Percentiles rank a stretch among this genome's conserved stretches.
Evolutionary conservation across 2,888 invertebrate genomes (phyloP).

Genomic region (Chelonus formosanus): DNA sequence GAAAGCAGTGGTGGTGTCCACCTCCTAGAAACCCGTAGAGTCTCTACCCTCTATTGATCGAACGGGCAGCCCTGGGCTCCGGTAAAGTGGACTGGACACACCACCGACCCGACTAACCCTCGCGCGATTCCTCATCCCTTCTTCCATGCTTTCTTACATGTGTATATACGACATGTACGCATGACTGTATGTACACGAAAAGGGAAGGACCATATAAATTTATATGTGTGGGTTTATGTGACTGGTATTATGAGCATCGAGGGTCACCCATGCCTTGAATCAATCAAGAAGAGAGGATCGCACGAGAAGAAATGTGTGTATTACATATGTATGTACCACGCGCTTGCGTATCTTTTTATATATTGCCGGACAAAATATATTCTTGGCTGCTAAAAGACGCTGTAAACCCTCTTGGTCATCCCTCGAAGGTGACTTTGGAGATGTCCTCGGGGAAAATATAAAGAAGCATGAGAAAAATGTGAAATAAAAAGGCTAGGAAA

Average conservation of each 20-base stretch:
- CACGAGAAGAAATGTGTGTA: conserved; percentile 23
- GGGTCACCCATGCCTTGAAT: not conserved
- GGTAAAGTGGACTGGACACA: conserved; percentile 64
- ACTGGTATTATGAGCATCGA: conserved; percentile 3
- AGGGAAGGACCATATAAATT: not conserved
- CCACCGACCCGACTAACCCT: conserved; percentile 53
- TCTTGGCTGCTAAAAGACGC: conserved; percentile 57
- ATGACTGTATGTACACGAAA: conserved; percentile 16
- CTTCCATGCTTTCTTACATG: conserved; percentile 39
- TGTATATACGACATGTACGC: conserved; percentile 15
- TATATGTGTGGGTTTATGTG: conserved; percentile 16
- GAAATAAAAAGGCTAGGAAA: too few species aligned
- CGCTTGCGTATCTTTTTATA: conserved; percentile 12
- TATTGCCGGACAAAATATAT: not conserved
- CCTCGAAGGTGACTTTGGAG: too few species aligned
- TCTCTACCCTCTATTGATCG: conserved; percentile 65
- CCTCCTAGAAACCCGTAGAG: conserved; percentile 60
- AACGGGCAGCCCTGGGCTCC: conserved; percentile 62
- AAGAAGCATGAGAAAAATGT: too few species aligned
- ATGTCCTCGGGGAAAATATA: too few species aligned
- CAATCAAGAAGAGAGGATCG: conserved; percentile 26
- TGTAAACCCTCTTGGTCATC: conserved; percentile 42
- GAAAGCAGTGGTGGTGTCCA: conserved; percentile 52
- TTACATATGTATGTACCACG: not conserved
- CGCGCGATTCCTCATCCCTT: conserved; percentile 49